Base-by-base conservation (phyloP, 2,113 vertebrate genomes). In the Hassar affinis region DNA sequence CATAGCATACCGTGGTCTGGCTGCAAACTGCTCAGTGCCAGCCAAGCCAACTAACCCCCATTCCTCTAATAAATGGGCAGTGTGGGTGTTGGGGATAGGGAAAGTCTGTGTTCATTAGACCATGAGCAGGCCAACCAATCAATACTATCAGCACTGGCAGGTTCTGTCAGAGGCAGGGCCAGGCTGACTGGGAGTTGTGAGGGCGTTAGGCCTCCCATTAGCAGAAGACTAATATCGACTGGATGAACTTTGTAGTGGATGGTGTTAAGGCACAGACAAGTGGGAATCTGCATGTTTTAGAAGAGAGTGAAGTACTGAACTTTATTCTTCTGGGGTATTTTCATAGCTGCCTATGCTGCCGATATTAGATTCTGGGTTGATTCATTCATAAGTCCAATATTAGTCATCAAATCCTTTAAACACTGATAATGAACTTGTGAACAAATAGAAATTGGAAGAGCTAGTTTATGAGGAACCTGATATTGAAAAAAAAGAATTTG, bases 81-180 rank as follows among this genome's bases (percentile, higher is more conserved):
- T 35, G 74, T 77, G 74, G 18, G 52, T 56, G 74, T 66, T 56
- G 57, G 64, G 83, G 71, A 35, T 54, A 78, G 52, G 42, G 51
- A 57, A 71, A 83, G 84, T 72, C 77, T 75, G 54, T 82, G 82
- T 84, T 85, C 79, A 79, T 59, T 81, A 80, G 82, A 87, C 79
- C 84, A 76, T 85, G 83, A 80, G 77, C 68, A 79, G 82, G 35
- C 76, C 72, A 59, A 80, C 72, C 54, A 86, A 83, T 87, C 84
- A 85, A 86, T 89, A 87, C 86, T 86, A 86, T 89, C 88, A 86
- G 79, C 82, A 80, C 72, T 82, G 79, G 78, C 84, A 84, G 74
- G 82, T 74, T 81, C 84, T 82, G 84, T 69, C 72, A 56, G 76
- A 85, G 42, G 52, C 81, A 79, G 61, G 66, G 83, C 72, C 56